A percentile compares a stretch with the other conserved stretches of the same genome.
These are phyloP conservation scores for Conomelus anceps DNA, from an alignment of 2,888 invertebrate species.

Conservation along the genomic window DNA sequence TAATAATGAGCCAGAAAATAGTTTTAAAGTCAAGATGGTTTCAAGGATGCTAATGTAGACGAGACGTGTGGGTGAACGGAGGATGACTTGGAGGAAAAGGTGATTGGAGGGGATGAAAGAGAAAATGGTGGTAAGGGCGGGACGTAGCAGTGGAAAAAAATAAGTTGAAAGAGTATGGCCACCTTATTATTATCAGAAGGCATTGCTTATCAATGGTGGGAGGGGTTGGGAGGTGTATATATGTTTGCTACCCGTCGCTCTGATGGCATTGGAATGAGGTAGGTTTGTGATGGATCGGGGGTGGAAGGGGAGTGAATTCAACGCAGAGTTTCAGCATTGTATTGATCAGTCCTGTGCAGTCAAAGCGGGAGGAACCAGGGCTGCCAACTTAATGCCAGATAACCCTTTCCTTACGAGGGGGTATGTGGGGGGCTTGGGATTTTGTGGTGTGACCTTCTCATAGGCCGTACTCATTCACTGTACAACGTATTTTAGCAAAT, in stretches of 20 bases:
- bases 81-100: neutral
- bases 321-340: neutral
- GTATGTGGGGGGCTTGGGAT: neutral
- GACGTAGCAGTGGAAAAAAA: neutral
- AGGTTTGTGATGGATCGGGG: neutral
- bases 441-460: neutral
- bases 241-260: neutral
- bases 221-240: neutral
- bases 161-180: neutral
- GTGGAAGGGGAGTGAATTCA: neutral
- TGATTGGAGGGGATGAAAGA: neutral
- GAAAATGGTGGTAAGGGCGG: neutral
- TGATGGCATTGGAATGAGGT: neutral
- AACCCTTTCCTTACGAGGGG: neutral
- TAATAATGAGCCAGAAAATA: no score
- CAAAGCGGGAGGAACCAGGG: neutral
- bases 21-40: no score
- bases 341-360: neutral
- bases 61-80: neutral
- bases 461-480: neutral
- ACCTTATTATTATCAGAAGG: neutral
- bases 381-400: neutral
- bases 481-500: neutral
- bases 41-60: no score
- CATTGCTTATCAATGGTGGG: neutral